Percentiles rank a stretch among this genome's conserved stretches.
These are phyloP conservation scores for Drosophila mercatorum DNA, from an alignment of 2,888 invertebrate genomes.

Conservation along the genomic window DNA sequence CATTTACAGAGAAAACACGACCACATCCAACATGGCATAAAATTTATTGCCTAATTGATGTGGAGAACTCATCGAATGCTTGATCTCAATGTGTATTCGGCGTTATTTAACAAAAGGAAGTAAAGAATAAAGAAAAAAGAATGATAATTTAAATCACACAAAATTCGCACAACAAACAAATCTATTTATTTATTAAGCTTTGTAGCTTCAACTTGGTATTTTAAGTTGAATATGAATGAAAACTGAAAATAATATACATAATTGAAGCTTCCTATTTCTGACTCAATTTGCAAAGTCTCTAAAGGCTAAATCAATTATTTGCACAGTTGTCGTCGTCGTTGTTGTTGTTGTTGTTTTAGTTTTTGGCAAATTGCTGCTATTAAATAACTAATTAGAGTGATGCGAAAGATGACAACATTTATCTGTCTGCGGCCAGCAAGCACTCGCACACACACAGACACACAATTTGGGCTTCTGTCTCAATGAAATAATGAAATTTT, in stretches of 20 bases:
- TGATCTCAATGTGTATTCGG: too few relatives aligned
- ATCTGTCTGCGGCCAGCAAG: conserved; percentile 32
- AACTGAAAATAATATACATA: conserved; percentile 1
- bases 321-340: conserved; percentile 11
- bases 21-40: too few relatives aligned
- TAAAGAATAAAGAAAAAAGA: neutral
- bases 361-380: conserved; percentile 53
- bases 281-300: neutral
- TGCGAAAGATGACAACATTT: conserved; percentile 35
- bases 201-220: neutral
- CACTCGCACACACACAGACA: neutral
- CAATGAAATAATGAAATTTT: conserved; percentile 70
- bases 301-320: conserved; percentile 36
- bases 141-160: neutral
- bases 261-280: conserved; percentile 3
- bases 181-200: neutral
- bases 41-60: too few relatives aligned
- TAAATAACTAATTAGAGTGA: conserved; percentile 69
- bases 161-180: neutral
- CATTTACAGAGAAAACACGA: too few relatives aligned
- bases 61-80: too few relatives aligned
- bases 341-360: conserved; percentile 11
- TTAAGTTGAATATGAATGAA: too few relatives aligned
- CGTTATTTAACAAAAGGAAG: too few relatives aligned
- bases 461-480: conserved; percentile 29